These are phyloP conservation scores for Periophthalmus magnuspinnatus DNA, from an alignment of 2,797 vertebrate species.

Conservation along the genomic window DNA sequence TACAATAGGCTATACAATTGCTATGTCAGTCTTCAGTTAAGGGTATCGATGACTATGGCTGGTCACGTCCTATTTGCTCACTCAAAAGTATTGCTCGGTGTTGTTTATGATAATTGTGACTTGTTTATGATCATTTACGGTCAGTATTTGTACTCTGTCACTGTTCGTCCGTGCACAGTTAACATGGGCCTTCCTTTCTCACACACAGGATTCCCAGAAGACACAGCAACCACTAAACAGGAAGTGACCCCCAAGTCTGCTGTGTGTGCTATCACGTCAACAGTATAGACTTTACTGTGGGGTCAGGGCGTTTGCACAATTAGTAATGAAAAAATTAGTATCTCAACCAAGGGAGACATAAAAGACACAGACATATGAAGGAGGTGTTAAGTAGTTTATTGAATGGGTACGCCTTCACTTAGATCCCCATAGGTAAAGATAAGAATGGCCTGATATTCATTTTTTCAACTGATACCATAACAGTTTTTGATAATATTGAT, in stretches of 20 bases:
- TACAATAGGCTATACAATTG: too few relatives aligned
- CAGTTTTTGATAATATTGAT: too few relatives aligned
- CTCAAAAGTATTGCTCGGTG: background rate
- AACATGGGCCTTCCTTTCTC: slow-evolving; percentile 9
- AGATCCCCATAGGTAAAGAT: too few relatives aligned
- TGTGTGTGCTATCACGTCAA: background rate
- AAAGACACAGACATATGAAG: too few relatives aligned
- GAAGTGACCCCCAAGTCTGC: slow-evolving; percentile 7
- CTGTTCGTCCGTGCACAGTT: background rate
- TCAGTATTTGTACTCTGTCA: background rate
- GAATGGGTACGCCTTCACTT: too few relatives aligned
- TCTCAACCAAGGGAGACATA: too few relatives aligned
- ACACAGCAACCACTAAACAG: background rate
- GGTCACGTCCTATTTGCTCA: background rate
- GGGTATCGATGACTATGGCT: background rate
- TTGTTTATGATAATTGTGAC: background rate
- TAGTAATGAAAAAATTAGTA: background rate
- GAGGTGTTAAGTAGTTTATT: too few relatives aligned
- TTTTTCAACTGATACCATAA: too few relatives aligned
- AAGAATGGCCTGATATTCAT: too few relatives aligned
- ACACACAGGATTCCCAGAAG: slow-evolving; percentile 8
- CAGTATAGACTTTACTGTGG: background rate
- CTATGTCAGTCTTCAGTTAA: too few relatives aligned
- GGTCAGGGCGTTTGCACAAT: background rate
- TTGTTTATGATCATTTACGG: background rate